phyloP scores from a whole-genome alignment of 2,113 vertebrate genomes.

The Riparia riparia region DNA sequence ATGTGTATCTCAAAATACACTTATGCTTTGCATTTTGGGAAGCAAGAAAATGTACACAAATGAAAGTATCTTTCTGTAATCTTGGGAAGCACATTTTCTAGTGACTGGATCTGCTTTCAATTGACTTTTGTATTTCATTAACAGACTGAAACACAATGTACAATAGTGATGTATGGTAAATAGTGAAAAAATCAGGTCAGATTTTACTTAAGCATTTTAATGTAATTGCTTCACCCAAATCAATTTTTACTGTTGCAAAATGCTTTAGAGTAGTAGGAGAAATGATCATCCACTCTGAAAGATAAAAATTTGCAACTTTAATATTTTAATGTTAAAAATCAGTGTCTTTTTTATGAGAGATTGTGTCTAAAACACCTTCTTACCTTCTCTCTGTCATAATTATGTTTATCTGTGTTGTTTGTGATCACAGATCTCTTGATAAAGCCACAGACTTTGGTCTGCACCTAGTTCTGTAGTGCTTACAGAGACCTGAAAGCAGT shows the following conservation, averaged over 20 bases:
- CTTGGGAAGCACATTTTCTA: background rate
- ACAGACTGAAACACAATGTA: background rate
- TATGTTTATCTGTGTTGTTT: background rate
- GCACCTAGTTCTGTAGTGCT: background rate
- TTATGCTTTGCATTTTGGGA: background rate
- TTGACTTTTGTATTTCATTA: background rate
- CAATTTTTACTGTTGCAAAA: background rate
- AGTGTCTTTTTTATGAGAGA: background rate
- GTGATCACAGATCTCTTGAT: background rate
- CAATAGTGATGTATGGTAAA: background rate
- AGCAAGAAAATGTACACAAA: background rate
- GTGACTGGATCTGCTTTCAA: background rate
- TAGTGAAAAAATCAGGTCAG: background rate
- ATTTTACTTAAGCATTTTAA: constrained; percentile 24
- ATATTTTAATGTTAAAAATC: background rate
- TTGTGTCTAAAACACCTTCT: background rate
- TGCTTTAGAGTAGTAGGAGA: background rate
- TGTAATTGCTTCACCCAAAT: background rate
- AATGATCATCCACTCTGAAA: background rate
- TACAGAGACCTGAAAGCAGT: background rate
- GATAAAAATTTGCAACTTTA: background rate
- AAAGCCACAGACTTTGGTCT: background rate
- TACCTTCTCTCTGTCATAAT: background rate
- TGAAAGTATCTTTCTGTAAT: background rate
- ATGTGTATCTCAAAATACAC: background rate